Percentiles rank a stretch among this genome's conserved stretches.
Evolutionary conservation across 2,888 invertebrate genomes (phyloP).

Genomic region (Hirtodrosophila confusa): DNA sequence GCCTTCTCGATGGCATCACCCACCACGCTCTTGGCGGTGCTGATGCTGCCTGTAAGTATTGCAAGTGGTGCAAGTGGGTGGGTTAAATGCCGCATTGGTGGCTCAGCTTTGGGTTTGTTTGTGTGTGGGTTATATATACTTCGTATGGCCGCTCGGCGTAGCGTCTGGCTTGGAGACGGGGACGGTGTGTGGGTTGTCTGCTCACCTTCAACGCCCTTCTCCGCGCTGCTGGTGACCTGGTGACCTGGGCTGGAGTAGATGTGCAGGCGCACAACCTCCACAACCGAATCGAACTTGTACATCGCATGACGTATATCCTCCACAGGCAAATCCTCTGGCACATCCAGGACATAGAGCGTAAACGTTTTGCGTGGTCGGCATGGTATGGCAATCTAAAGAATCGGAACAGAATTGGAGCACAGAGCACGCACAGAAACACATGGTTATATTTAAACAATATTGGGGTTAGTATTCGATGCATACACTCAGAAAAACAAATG

Average conservation of each 20-base stretch:
- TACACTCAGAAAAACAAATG: too few relatives aligned
- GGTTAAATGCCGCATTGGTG: neutral
- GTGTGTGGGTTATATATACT: conserved; percentile 36
- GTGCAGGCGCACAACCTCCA: conserved; percentile 90
- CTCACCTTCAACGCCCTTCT: conserved; percentile 81
- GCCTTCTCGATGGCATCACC: conserved; percentile 69
- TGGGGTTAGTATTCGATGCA: conserved; percentile 4
- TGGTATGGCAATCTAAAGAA: conserved; percentile 89
- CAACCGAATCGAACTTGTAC: conserved; percentile 91
- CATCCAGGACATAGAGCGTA: conserved; percentile 91
- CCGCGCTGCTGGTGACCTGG: conserved; percentile 38
- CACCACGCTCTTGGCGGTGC: conserved; percentile 45
- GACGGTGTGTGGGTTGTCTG: conserved; percentile 45
- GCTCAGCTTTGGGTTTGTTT: conserved; percentile 4
- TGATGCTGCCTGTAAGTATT: conserved; percentile 47
- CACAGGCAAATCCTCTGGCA: conserved; percentile 93
- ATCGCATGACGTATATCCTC: conserved; percentile 93
- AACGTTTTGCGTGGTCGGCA: conserved; percentile 95
- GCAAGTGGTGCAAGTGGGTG: neutral
- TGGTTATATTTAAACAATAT: neutral
- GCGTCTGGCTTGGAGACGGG: conserved; percentile 47
- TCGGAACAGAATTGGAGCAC: conserved; percentile 35
- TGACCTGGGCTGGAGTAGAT: conserved; percentile 74
- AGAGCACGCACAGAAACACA: conserved; percentile 17
- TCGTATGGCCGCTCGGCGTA: conserved; percentile 70